These are phyloP conservation scores for Rhopalosiphum nymphaeae DNA, from an alignment of 2,888 invertebrate species.

Conservation along the genomic window DNA sequence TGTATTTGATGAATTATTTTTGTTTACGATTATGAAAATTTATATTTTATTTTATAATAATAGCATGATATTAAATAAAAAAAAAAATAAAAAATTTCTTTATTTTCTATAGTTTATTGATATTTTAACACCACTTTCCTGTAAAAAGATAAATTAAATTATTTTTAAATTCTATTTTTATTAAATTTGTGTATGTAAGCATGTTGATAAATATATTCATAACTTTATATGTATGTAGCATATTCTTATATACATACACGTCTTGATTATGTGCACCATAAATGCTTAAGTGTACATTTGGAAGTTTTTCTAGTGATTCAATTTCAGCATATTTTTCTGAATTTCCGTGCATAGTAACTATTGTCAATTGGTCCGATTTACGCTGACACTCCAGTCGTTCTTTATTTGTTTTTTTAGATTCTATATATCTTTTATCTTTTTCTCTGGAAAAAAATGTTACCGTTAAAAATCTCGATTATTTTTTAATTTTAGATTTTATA, in stretches of 20 bases:
- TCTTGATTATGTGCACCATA: constrained; percentile 52
- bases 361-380: constrained; percentile 27
- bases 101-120: constrained; percentile 11
- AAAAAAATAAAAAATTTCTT: neutral
- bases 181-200: neutral
- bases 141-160: constrained; percentile 21
- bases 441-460: neutral
- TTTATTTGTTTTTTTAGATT: constrained; percentile 25
- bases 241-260: constrained; percentile 14
- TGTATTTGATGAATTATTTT: neutral
- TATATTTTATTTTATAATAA: neutral
- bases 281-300: constrained; percentile 59
- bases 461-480: neutral
- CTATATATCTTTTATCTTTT: constrained; percentile 4
- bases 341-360: constrained; percentile 55
- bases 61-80: neutral
- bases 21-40: neutral
- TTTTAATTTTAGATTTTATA: no score
- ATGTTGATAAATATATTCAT: neutral
- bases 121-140: constrained; percentile 57
- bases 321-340: constrained; percentile 30
- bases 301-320: constrained; percentile 31
- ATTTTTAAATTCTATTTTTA: neutral
- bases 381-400: neutral
- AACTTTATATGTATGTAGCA: neutral